Evolutionary conservation across 2,888 invertebrate genomes (phyloP), one percentile per base, ranked within the genome.

Genomic region (Folsomia manolachei): DNA sequence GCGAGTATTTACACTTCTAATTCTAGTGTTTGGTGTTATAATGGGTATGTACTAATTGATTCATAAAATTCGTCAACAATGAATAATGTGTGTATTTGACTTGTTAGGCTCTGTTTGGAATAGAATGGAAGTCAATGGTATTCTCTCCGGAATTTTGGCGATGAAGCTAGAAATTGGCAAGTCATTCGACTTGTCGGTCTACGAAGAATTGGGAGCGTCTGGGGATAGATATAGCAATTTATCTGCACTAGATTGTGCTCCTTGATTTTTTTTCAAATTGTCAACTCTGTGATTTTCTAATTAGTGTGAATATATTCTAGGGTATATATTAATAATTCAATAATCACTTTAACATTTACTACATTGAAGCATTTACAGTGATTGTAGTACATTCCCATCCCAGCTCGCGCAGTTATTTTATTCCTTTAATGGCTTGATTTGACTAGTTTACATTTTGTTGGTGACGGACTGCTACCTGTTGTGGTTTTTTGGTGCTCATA

Each of bases 51-150:
- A 39, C 18, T 9, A 56, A 24, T 62, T 56, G 21, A 51, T 51
- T 51, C 9, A 51, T 11, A 11, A 11, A 7, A 56, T 19, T 56
- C n/a, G 18, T 56, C 11, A 56, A 56, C n/a, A n/a, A 14, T 56
- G n/a, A 56, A 14, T 56, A 19, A 19, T 14, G 4, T 39, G 14
- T 39, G 39, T 39, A 23, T 66, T 69, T 23, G 21, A 65, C 62
- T 39, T 60, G 72, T 93, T 93, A 93, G 91, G 90, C 39, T 88
- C 91, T 0, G 82, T 94, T 76, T 94, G 94, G 93, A 91, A 92
- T 83, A 87, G 87, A 78, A 91, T 93, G 77, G 94, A 94, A 83
- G 86, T 87, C 79, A 91, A 94, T 84, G 91, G 90, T 60, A 86
- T 93, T 19, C 86, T 90, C 80, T 90, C 93, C n/a, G 90, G 91